These are phyloP conservation scores for Penaeus monodon DNA, from an alignment of 2,888 invertebrate species.

Conservation along the genomic window DNA sequence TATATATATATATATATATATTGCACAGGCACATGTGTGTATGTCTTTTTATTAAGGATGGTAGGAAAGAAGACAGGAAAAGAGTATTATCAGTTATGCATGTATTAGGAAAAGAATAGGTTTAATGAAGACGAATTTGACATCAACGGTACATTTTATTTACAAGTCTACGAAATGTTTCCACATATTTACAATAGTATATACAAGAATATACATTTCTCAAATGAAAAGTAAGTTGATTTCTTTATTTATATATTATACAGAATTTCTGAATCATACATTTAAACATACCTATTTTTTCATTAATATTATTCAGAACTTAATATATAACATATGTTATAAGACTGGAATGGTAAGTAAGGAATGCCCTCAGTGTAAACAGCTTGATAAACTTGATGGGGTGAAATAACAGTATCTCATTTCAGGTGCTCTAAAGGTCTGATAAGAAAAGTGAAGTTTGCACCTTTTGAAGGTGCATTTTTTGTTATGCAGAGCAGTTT, in stretches of 20 bases:
- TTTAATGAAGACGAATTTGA: constrained; percentile 10
- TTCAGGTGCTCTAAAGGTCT: not conserved
- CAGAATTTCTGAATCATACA: constrained; percentile 42
- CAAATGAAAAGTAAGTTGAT: constrained; percentile 31
- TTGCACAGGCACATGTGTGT: not conserved
- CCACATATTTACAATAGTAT: constrained; percentile 54
- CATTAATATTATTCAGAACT: constrained; percentile 46
- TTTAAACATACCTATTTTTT: constrained; percentile 31
- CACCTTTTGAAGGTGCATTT: no score
- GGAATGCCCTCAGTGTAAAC: constrained; percentile 50
- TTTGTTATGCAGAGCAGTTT: no score
- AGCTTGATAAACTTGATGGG: constrained; percentile 28
- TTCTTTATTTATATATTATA: constrained; percentile 41
- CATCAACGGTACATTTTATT: constrained; percentile 61
- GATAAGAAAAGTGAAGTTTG: no score
- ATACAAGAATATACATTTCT: constrained; percentile 49
- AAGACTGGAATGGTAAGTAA: constrained; percentile 53
- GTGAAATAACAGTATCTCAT: constrained; percentile 33
- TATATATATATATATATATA: no score
- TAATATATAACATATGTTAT: constrained; percentile 33
- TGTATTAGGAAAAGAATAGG: not conserved
- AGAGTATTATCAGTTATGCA: no score
- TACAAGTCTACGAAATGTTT: constrained; percentile 58
- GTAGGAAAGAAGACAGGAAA: no score
- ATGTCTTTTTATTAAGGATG: not conserved